These are phyloP conservation scores for Peromyscus californicus DNA, from an alignment of 2,113 vertebrate genomes.

Conservation along the genomic window DNA sequence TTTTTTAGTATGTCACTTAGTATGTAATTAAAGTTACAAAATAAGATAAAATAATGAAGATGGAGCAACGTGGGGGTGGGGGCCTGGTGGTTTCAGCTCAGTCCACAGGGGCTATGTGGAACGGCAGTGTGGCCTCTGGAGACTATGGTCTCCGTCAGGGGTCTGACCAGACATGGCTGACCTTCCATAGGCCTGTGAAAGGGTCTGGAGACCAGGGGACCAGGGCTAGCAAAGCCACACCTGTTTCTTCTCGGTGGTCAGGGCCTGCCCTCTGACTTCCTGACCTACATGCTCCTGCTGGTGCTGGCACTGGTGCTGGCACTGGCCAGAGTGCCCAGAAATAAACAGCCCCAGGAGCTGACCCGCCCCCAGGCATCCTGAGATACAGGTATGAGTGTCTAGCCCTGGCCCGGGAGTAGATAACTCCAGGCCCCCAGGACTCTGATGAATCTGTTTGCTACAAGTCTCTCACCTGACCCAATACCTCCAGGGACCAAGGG, in stretches of 20 bases:
- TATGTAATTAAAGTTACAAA: constrained; percentile 84
- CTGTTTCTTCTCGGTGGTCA: accelerated
- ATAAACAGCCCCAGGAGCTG: accelerated
- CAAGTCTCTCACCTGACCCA: neutral
- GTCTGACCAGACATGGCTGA: neutral
- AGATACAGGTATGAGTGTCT: accelerated
- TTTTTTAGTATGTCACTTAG: constrained; percentile 84
- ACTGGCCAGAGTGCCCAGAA: neutral
- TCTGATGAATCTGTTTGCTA: no score
- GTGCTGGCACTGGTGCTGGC: no score
- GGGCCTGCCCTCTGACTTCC: accelerated
- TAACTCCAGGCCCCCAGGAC: accelerated
- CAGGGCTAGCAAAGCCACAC: neutral
- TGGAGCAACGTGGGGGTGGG: neutral
- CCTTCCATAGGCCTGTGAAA: neutral
- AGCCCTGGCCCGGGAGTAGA: accelerated
- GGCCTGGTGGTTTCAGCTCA: neutral
- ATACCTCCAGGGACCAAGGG: neutral
- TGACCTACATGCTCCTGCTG: accelerated
- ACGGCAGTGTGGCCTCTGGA: accelerated
- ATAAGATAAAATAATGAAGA: constrained; percentile 78
- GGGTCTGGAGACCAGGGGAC: neutral
- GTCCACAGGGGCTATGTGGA: accelerated
- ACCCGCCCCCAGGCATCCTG: no score
- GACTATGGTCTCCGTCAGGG: accelerated